Percentiles rank a stretch among this genome's conserved stretches.
These are phyloP conservation scores for Acanthis flammea DNA, from an alignment of 2,797 vertebrate genomes.

Conservation along the genomic window DNA sequence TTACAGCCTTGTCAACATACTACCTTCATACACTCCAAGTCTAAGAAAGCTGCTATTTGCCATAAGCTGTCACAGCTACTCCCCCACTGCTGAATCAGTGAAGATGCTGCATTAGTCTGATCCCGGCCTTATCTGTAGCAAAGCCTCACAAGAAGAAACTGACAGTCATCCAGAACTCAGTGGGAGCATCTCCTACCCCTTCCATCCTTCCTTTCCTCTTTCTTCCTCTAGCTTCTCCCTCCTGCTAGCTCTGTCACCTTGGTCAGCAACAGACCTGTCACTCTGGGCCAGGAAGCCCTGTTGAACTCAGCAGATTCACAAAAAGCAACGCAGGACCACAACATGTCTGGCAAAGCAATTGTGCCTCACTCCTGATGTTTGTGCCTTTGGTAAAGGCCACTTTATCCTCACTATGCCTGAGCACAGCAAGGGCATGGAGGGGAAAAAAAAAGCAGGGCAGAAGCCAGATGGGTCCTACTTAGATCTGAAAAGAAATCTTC, in stretches of 20 bases:
- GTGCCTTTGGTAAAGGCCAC: neutral
- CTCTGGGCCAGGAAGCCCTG: neutral
- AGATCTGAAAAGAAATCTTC: neutral
- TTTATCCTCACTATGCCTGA: neutral
- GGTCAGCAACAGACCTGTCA: neutral
- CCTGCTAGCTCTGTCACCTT: neutral
- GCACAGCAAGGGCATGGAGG: neutral
- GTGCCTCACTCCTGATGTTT: neutral
- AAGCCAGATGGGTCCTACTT: neutral
- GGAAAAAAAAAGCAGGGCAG: neutral
- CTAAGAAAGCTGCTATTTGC: neutral
- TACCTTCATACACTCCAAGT: neutral
- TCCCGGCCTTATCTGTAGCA: neutral
- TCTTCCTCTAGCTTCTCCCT: neutral
- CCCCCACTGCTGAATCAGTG: neutral
- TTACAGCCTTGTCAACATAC: neutral
- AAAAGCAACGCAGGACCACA: neutral
- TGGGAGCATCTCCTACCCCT: neutral
- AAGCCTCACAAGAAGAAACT: neutral
- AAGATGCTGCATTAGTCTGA: neutral
- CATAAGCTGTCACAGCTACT: neutral
- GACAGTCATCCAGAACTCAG: neutral
- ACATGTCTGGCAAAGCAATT: rapidly evolving
- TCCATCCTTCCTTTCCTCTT: neutral
- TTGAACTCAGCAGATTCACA: neutral